Conservation (phyloP, 2,888 invertebrate species). For the Pediacus dermestoides region DNA sequence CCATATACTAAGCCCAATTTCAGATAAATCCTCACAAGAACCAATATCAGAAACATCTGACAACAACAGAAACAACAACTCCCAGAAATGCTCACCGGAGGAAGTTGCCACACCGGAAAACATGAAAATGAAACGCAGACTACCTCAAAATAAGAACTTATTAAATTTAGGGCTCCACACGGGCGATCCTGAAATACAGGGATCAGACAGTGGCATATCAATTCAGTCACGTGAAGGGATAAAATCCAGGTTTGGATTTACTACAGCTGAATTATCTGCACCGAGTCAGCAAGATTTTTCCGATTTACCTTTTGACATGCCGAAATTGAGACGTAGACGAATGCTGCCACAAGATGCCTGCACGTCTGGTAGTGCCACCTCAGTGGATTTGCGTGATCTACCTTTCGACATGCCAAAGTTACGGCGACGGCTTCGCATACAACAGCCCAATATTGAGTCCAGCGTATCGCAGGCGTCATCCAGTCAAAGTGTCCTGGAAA, state of each 20-base stretch:
- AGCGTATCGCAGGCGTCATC: constrained; percentile 78
- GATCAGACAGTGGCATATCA: constrained; percentile 85
- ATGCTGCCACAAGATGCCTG: constrained; percentile 65
- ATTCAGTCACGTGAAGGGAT: constrained; percentile 76
- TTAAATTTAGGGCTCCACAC: constrained; percentile 64
- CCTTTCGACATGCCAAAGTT: constrained; percentile 92
- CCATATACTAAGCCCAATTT: constrained; percentile 84
- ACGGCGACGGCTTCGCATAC: constrained; percentile 68
- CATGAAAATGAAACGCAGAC: constrained; percentile 61
- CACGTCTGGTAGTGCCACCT: constrained; percentile 68
- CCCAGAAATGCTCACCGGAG: constrained; percentile 73
- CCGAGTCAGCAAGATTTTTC: constrained; percentile 65
- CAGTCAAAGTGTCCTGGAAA: constrained; percentile 74
- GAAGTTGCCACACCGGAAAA: constrained; percentile 52
- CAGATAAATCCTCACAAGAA: constrained; percentile 86
- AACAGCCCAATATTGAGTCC: constrained; percentile 60
- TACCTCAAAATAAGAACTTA: constrained; percentile 74
- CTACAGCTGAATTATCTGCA: constrained; percentile 42
- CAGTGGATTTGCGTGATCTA: constrained; percentile 74
- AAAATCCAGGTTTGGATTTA: constrained; percentile 53
- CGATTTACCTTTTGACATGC: constrained; percentile 87
- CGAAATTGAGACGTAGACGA: constrained; percentile 70
- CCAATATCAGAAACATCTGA: constrained; percentile 80
- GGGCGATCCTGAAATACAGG: constrained; percentile 73
- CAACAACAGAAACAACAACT: constrained; percentile 74